Conservation (phyloP, 1,140 invertebrate genomes). For the Panonychus citri region DNA sequence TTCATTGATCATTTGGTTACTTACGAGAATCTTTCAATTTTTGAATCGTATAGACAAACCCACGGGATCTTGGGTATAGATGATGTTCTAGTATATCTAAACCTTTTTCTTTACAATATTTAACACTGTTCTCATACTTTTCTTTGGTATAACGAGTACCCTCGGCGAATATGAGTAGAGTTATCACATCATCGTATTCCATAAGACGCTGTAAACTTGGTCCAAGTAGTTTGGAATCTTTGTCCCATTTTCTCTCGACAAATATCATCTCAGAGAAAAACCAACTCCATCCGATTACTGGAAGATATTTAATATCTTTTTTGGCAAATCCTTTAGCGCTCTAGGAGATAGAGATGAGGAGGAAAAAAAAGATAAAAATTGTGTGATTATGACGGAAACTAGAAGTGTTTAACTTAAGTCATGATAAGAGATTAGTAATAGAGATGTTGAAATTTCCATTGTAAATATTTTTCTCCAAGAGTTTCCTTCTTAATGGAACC, state of each 20-base stretch:
- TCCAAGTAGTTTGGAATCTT: constrained; percentile 56
- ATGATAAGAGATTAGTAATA: too few species aligned
- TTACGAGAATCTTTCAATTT: constrained; percentile 11
- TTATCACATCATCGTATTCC: constrained; percentile 65
- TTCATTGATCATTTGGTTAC: background rate
- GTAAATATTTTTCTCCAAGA: too few species aligned
- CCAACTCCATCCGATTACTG: constrained; percentile 86
- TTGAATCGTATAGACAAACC: constrained; percentile 33
- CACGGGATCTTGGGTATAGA: constrained; percentile 71
- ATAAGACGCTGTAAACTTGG: constrained; percentile 51
- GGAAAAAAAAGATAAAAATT: background rate
- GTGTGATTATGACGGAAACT: too few species aligned
- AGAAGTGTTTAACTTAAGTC: too few species aligned
- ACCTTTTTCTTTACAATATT: constrained; percentile 63
- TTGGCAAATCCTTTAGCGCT: constrained; percentile 88
- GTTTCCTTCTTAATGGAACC: too few species aligned
- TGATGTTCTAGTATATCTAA: constrained; percentile 65
- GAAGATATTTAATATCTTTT: constrained; percentile 66
- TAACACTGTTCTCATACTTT: constrained; percentile 64
- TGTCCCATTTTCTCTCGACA: constrained; percentile 67
- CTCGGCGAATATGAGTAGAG: constrained; percentile 75
- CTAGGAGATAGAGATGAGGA: constrained; percentile 29
- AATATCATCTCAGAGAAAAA: constrained; percentile 79
- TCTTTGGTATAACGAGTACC: constrained; percentile 70
- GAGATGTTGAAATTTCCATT: too few species aligned